Conservation (phyloP, 2,797 vertebrate genomes). For the Chaenodraco wilsoni region DNA sequence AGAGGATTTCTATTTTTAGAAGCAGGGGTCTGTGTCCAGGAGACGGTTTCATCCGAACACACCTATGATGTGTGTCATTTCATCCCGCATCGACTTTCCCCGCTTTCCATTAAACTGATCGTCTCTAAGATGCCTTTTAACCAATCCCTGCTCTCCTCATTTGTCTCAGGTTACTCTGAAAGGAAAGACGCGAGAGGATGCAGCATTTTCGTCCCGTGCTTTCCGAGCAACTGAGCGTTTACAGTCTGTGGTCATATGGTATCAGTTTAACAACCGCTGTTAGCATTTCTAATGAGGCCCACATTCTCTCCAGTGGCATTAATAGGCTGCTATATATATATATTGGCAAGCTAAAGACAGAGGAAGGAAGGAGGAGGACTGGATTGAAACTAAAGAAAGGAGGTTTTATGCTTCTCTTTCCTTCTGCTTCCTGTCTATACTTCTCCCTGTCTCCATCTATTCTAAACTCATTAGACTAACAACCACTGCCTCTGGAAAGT, state of each 20-base stretch:
- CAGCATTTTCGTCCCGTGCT: slow-evolving; percentile 43
- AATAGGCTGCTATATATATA: slow-evolving; percentile 47
- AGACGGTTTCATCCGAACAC: slow-evolving; percentile 42
- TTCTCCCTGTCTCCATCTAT: slow-evolving; percentile 8
- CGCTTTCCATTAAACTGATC: slow-evolving; percentile 22
- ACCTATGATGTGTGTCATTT: slow-evolving; percentile 19
- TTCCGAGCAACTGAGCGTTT: slow-evolving; percentile 51
- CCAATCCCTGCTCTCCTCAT: slow-evolving; percentile 14
- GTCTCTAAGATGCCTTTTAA: slow-evolving; percentile 37
- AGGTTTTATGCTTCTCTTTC: slow-evolving; percentile 36
- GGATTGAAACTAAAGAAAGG: slow-evolving; percentile 35
- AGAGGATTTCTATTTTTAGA: slow-evolving; percentile 70
- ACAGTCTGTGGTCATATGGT: slow-evolving; percentile 29
- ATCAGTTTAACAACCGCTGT: slow-evolving; percentile 52
- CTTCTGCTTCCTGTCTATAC: slow-evolving; percentile 30
- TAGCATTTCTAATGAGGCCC: slow-evolving; percentile 51
- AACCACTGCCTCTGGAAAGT: slow-evolving; percentile 39
- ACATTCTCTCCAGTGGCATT: slow-evolving; percentile 41
- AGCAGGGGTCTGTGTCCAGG: slow-evolving; percentile 37
- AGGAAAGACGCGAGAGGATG: slow-evolving; percentile 56
- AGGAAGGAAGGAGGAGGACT: slow-evolving; percentile 18
- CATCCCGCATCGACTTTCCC: slow-evolving; percentile 28
- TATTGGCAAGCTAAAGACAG: slow-evolving; percentile 37
- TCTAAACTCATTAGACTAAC: slow-evolving; percentile 48
- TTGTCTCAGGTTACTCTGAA: slow-evolving; percentile 63